phyloP scores from a whole-genome alignment of 2,113 vertebrate genomes.

The Canis aureus region DNA sequence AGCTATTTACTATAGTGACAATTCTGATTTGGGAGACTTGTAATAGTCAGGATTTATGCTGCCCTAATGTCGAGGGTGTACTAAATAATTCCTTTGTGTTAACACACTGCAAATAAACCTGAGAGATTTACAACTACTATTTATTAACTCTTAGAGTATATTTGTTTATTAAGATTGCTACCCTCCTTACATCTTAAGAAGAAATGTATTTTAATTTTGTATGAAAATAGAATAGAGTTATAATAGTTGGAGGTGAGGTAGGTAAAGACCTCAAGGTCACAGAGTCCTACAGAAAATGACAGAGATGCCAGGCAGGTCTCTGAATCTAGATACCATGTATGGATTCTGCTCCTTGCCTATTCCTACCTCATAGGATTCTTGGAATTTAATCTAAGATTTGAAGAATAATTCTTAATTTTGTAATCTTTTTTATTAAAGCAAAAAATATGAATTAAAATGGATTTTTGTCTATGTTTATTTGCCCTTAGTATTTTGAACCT shows the following conservation, averaged over 20 bases:
- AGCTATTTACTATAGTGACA: not conserved
- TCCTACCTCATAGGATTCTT: not conserved
- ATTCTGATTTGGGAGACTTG: not conserved
- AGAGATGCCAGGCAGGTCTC: not conserved
- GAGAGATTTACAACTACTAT: conserved; percentile 64
- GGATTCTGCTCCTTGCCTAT: not conserved
- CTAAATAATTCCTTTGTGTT: conserved; percentile 61
- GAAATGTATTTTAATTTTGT: conserved; percentile 56
- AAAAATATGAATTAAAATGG: conserved; percentile 92
- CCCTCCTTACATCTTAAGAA: not conserved
- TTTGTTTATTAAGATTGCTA: conserved; percentile 50
- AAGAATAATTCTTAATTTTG: conserved; percentile 82
- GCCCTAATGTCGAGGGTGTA: not conserved
- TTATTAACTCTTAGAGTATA: conserved; percentile 49
- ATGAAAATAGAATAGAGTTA: not conserved
- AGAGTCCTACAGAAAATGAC: not conserved
- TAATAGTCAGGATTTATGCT: conserved; percentile 59
- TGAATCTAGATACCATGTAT: not conserved
- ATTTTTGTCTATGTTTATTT: conserved; percentile 84
- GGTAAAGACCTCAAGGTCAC: not conserved
- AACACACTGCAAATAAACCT: conserved; percentile 3
- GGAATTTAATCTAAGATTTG: not conserved
- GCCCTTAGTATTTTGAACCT: not conserved
- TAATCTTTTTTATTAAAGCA: conserved; percentile 90
- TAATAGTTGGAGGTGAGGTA: not conserved